These are phyloP conservation scores for Tetheella fluctuosa DNA, from an alignment of 2,888 invertebrate genomes.

Conservation along the genomic window DNA sequence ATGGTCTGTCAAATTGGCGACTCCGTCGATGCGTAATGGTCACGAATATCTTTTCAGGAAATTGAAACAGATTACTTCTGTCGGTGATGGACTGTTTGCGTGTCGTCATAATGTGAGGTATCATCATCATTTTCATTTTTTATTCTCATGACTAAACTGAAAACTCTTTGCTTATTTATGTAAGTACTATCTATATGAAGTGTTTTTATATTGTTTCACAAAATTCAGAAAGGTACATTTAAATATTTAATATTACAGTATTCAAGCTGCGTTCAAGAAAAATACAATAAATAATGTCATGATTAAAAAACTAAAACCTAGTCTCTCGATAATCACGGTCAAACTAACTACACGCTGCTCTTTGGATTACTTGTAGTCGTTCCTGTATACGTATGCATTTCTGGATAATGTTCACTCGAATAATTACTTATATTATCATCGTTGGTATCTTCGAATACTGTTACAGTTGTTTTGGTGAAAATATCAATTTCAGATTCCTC, in stretches of 20 bases:
- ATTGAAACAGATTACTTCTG: constrained; percentile 67
- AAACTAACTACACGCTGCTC: neutral
- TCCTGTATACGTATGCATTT: neutral
- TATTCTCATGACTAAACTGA: constrained; percentile 29
- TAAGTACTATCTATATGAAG: too few relatives aligned
- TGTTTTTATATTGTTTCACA: too few relatives aligned
- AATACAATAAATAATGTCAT: neutral
- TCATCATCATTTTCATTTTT: constrained; percentile 57
- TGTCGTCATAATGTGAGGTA: constrained; percentile 53
- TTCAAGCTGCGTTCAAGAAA: neutral
- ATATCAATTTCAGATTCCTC: constrained; percentile 33
- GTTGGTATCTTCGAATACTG: constrained; percentile 24
- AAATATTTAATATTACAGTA: neutral
- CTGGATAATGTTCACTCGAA: neutral
- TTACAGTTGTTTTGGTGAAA: constrained; percentile 29
- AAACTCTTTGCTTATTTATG: neutral
- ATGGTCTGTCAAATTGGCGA: constrained; percentile 45
- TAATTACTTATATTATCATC: constrained; percentile 13
- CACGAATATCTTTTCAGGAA: constrained; percentile 56
- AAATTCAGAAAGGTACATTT: neutral
- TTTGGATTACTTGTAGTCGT: neutral
- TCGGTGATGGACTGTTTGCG: constrained; percentile 65
- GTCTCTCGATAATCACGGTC: neutral
- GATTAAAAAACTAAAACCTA: neutral
- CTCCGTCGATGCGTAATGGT: constrained; percentile 49